Base-by-base conservation (phyloP, 2,113 vertebrate species). In the Nesogale talazaci region DNA sequence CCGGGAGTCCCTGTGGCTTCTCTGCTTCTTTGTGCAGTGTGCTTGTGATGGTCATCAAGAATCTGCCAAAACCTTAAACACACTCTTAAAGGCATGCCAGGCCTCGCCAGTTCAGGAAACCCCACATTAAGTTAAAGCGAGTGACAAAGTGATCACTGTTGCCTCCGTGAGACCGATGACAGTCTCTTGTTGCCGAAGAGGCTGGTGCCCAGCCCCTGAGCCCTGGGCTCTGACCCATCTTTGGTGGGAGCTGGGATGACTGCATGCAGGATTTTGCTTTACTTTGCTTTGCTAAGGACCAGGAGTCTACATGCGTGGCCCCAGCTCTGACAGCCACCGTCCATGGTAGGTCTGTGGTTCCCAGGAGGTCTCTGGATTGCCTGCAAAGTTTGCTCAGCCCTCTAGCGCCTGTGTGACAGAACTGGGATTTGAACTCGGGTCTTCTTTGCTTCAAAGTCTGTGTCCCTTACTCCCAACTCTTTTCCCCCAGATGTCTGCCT, bases 61-160 rank as follows among this genome's bases (percentile, higher is more conserved):
- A 84, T 67, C 92, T 67, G 14, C 80, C 77, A 25, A 76, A 34
- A 40, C 52, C 42, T 78, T 85, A 78, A 65, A 65, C 83, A 2
- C 15, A 19, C 40, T 25, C n/a, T 77, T 88, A 93, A 61, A 89
- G 46, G 77, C 90, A 63, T 1, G 2, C 9, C 19, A 59, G 76
- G 22, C 70, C 65, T 88, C 93, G 1, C 86, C 72, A 38, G 86
- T 34, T 72, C 87, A 57, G 74, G 86, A 56, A 83, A 70, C 57
- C 70, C 94, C 88, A 25, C 17, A 34, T 65, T 31, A 22, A 27
- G 38, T 59, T 27, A 36, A 86, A 83, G 78, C 81, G 8, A 65
- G 52, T 76, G 65, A 57, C 70, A 36, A 36, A 83, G 70, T n/a
- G 16, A 4, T n/a, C 14, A 10, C 87, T 79, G 9, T 52, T 7